phyloP scores from a whole-genome alignment of 1,140 invertebrate species.

The Lucilia sericata region DNA sequence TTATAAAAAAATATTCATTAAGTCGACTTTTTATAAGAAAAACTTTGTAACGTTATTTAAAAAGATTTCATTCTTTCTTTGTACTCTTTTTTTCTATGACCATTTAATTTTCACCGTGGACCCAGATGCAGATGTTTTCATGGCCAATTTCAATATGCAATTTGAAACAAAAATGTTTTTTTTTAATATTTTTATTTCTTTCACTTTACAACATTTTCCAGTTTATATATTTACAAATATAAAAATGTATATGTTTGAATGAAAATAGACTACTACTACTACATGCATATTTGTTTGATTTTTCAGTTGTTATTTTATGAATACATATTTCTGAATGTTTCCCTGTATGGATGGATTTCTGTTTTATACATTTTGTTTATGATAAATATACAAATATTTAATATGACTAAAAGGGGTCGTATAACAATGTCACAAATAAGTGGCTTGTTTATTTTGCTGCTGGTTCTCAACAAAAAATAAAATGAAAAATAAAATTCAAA shows the following conservation, averaged over 20 bases:
- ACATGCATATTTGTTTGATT: neutral
- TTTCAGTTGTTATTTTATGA: neutral
- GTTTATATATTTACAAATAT: neutral
- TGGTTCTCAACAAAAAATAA: neutral
- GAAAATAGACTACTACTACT: neutral
- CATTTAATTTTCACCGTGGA: constrained; percentile 43
- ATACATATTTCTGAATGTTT: neutral
- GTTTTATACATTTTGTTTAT: constrained; percentile 3
- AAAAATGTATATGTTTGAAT: neutral
- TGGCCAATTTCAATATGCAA: constrained; percentile 43
- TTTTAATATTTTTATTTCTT: constrained; percentile 24
- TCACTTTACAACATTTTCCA: neutral
- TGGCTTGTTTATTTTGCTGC: constrained; percentile 34
- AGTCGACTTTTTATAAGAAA: no score
- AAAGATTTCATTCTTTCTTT: no score
- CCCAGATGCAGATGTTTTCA: constrained; percentile 42
- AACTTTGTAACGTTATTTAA: no score
- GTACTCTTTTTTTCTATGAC: neutral
- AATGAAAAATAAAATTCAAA: neutral
- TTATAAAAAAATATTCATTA: no score
- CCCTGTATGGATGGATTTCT: neutral
- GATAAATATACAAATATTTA: constrained; percentile 41
- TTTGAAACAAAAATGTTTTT: constrained; percentile 15
- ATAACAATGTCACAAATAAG: constrained; percentile 44
- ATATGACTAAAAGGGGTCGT: constrained; percentile 43